phyloP scores from a whole-genome alignment of 2,888 invertebrate genomes.

The Epistrophe eligans region DNA sequence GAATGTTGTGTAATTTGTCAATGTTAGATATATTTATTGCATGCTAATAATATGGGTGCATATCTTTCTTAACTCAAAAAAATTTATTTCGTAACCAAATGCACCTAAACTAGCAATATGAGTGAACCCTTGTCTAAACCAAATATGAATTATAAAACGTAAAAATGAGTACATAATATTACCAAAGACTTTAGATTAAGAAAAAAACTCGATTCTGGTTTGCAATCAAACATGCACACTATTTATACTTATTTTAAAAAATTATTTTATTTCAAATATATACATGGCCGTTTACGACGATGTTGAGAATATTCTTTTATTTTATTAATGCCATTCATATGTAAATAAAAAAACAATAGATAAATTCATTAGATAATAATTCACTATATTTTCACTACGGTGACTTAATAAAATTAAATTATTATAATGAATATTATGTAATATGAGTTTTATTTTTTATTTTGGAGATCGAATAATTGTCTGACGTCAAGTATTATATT shows the following conservation, averaged over 20 bases:
- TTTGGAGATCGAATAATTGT: neutral
- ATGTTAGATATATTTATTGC: neutral
- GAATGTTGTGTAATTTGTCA: neutral
- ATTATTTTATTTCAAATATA: slow-evolving; percentile 52
- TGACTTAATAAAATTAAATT: slow-evolving; percentile 69
- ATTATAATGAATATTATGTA: slow-evolving; percentile 56
- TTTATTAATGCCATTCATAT: slow-evolving; percentile 65
- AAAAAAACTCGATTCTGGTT: slow-evolving; percentile 26
- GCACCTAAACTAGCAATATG: slow-evolving; percentile 18
- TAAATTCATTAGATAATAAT: slow-evolving; percentile 72
- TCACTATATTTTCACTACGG: slow-evolving; percentile 68
- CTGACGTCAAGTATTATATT: too few relatives aligned
- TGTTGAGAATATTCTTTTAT: slow-evolving; percentile 43
- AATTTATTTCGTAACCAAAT: neutral
- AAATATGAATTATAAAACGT: slow-evolving; percentile 42
- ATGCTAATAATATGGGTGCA: neutral
- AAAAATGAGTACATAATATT: slow-evolving; percentile 59
- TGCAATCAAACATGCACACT: slow-evolving; percentile 36
- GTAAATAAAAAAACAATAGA: slow-evolving; percentile 71
- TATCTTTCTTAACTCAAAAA: neutral
- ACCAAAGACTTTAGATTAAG: slow-evolving; percentile 74
- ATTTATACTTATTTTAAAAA: slow-evolving; percentile 42
- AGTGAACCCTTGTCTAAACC: slow-evolving; percentile 22
- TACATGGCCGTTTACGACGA: slow-evolving; percentile 5
- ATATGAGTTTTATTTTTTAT: neutral